These are phyloP conservation scores for Hucho hucho DNA, from an alignment of 2,113 vertebrate species.

Conservation along the genomic window DNA sequence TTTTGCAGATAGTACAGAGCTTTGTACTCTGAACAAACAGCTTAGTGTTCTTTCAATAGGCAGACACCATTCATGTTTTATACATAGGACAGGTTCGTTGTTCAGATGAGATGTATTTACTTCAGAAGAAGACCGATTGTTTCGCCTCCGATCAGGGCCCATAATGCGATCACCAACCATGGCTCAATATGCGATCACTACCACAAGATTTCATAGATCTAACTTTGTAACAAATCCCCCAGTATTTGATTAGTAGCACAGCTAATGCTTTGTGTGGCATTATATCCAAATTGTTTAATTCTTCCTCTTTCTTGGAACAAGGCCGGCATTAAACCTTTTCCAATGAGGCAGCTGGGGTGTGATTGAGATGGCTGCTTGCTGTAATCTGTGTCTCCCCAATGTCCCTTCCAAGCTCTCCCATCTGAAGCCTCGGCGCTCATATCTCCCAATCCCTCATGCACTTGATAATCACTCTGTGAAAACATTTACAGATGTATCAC, in stretches of 20 bases:
- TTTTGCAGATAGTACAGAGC: neutral
- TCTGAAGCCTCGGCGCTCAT: slow-evolving; percentile 49
- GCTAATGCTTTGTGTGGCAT: slow-evolving; percentile 15
- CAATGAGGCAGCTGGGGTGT: slow-evolving; percentile 62
- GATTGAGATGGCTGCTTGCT: slow-evolving; percentile 49
- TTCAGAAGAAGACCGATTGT: neutral
- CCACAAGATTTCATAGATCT: neutral
- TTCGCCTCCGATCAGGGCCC: neutral
- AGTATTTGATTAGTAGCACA: neutral
- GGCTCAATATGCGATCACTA: neutral
- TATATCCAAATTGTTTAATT: slow-evolving; percentile 26
- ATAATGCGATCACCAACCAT: neutral
- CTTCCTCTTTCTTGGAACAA: slow-evolving; percentile 38
- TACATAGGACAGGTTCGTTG: too few species aligned
- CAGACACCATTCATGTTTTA: too few species aligned
- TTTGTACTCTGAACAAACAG: too few species aligned
- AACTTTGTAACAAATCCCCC: neutral
- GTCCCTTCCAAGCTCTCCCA: slow-evolving; percentile 51
- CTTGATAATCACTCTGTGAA: slow-evolving; percentile 56
- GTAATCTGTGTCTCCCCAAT: slow-evolving; percentile 51
- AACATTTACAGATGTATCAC: slow-evolving; percentile 59
- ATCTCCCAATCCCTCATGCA: slow-evolving; percentile 53
- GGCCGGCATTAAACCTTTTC: slow-evolving; percentile 46
- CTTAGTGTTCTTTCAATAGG: too few species aligned
- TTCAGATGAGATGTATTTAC: too few species aligned